These are phyloP conservation scores for Cydia amplana DNA, from an alignment of 1,140 invertebrate species.

Conservation along the genomic window DNA sequence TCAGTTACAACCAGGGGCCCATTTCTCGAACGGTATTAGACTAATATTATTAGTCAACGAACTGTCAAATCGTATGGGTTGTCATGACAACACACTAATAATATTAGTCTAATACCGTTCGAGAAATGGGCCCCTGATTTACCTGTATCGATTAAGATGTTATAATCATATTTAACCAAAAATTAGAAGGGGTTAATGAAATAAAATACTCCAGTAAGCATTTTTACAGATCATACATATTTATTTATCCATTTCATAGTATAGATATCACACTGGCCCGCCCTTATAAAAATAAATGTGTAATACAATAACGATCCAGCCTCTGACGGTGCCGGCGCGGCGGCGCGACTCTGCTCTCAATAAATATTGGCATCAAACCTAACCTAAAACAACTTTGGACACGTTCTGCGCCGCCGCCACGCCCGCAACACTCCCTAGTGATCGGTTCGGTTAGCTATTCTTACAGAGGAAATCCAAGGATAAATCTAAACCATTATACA, in stretches of 20 bases:
- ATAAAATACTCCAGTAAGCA: constrained; percentile 69
- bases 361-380: constrained; percentile 70
- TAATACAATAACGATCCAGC: constrained; percentile 75
- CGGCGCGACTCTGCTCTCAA: constrained; percentile 51
- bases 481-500: constrained; percentile 78
- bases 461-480: constrained; percentile 71
- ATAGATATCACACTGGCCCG: constrained; percentile 80
- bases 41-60: too few relatives aligned
- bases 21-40: too few relatives aligned
- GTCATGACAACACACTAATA: too few relatives aligned
- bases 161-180: background rate
- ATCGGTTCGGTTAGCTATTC: constrained; percentile 56
- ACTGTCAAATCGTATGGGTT: too few relatives aligned
- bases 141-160: background rate
- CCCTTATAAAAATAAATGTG: constrained; percentile 80
- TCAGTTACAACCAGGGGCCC: too few relatives aligned
- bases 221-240: constrained; percentile 80
- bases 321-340: constrained; percentile 55
- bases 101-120: too few relatives aligned
- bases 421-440: constrained; percentile 59
- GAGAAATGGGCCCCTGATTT: background rate
- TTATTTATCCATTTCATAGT: constrained; percentile 79
- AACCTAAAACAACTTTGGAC: constrained; percentile 73
- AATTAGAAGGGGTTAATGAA: constrained; percentile 38
- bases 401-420: constrained; percentile 66